A percentile compares a stretch with the other conserved stretches of the same genome.
phyloP scores from a whole-genome alignment of 92 coral and sea anemone genomes.

The Porites rus region DNA sequence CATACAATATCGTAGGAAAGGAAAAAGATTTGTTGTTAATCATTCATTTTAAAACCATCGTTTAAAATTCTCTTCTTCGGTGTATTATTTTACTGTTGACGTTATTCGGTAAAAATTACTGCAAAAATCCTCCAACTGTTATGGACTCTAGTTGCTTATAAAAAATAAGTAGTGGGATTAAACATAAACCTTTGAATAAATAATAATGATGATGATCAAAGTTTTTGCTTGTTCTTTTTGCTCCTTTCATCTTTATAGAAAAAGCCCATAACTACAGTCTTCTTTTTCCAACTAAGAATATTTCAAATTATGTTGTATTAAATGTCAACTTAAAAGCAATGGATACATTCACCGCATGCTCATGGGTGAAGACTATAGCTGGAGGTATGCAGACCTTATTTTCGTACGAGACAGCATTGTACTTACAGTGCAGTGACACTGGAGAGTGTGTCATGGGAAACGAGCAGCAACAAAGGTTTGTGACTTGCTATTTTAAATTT shows the following conservation, averaged over 20 bases:
- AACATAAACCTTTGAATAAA: not conserved
- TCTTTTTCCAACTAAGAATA: not conserved
- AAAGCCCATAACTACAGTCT: not conserved
- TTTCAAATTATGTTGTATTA: not conserved
- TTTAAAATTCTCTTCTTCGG: no score
- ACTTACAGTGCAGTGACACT: not conserved
- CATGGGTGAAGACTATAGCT: not conserved
- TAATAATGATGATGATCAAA: no score
- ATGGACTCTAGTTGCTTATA: not conserved
- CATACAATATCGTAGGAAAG: no score
- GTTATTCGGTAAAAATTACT: no score
- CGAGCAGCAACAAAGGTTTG: not conserved
- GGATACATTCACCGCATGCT: not conserved
- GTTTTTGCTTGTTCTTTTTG: not conserved
- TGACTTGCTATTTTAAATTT: not conserved
- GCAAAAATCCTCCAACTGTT: no score
- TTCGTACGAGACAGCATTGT: not conserved
- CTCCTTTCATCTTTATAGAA: not conserved
- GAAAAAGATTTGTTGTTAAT: no score
- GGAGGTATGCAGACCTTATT: not conserved
- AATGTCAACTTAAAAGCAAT: not conserved
- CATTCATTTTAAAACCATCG: no score
- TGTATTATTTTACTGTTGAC: no score
- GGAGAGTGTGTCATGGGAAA: slow-evolving; percentile 1
- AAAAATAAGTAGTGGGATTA: not conserved